Conservation (phyloP, 2,113 vertebrate species). For the Hippocampus comes region DNA sequence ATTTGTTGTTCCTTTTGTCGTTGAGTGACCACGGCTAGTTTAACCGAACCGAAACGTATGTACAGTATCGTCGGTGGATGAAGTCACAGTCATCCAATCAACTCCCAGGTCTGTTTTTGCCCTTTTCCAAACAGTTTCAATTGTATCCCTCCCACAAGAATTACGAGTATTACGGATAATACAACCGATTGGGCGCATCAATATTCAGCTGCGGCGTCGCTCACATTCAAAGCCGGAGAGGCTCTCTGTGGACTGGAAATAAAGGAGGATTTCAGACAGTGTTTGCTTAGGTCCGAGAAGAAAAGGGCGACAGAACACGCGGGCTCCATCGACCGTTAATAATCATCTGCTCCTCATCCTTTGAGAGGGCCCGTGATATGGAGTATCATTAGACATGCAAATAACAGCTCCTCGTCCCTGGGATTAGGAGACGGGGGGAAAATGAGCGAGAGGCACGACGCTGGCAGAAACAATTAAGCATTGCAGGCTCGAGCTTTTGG, state of each 20-base stretch:
- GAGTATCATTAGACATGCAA: slow-evolving; percentile 76
- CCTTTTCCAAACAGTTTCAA: neutral
- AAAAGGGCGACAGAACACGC: slow-evolving; percentile 52
- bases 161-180: neutral
- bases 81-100: neutral
- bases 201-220: slow-evolving; percentile 11
- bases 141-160: neutral
- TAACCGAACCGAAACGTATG: no score
- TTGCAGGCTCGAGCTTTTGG: slow-evolving; percentile 55
- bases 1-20: no score
- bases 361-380: slow-evolving; percentile 57
- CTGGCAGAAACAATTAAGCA: slow-evolving; percentile 73
- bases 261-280: slow-evolving; percentile 10
- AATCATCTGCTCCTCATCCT: slow-evolving; percentile 63
- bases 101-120: neutral
- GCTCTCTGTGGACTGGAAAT: slow-evolving; percentile 10
- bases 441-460: slow-evolving; percentile 61
- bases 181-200: neutral
- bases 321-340: slow-evolving; percentile 58
- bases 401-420: slow-evolving; percentile 68
- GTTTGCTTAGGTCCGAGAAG: slow-evolving; percentile 48
- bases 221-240: slow-evolving; percentile 13
- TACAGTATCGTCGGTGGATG: neutral
- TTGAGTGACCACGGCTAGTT: no score
- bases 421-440: slow-evolving; percentile 62